These are phyloP conservation scores for Amblyjoppa fuscipennis DNA, from an alignment of 2,888 invertebrate species.

Conservation along the genomic window DNA sequence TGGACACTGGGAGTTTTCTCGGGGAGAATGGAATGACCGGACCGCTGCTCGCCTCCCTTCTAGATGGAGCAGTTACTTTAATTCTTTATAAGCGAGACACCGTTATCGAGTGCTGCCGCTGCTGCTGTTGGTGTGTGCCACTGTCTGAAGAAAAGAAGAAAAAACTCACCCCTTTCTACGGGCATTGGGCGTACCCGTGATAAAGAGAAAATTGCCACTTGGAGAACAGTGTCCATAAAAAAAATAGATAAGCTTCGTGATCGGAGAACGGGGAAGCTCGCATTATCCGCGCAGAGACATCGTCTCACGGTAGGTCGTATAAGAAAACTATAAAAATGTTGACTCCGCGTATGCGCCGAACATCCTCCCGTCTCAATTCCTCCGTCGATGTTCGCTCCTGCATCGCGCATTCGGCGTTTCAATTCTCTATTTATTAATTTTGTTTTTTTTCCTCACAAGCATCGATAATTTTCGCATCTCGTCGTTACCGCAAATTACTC, in stretches of 20 bases:
- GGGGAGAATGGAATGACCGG: slow-evolving; percentile 68
- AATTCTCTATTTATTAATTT: not conserved
- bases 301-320: slow-evolving; percentile 23
- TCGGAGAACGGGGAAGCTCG: slow-evolving; percentile 32
- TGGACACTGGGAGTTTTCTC: slow-evolving; percentile 65
- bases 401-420: not conserved
- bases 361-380: slow-evolving; percentile 45
- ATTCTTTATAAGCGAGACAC: slow-evolving; percentile 77
- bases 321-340: slow-evolving; percentile 53
- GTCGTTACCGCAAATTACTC: not conserved
- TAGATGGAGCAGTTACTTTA: slow-evolving; percentile 74
- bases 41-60: slow-evolving; percentile 61
- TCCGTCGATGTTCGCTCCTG: slow-evolving; percentile 38
- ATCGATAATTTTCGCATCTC: not conserved
- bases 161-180: slow-evolving; percentile 36
- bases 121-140: slow-evolving; percentile 14
- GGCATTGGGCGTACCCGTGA: slow-evolving; percentile 43
- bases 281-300: slow-evolving; percentile 35
- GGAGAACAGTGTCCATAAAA: slow-evolving; percentile 60
- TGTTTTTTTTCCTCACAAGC: not conserved
- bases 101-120: slow-evolving; percentile 73
- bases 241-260: slow-evolving; percentile 61
- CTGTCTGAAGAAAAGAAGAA: slow-evolving; percentile 49
- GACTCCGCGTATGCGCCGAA: slow-evolving; percentile 48
- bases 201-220: slow-evolving; percentile 69